These are phyloP conservation scores for Archips crataeganus DNA, from an alignment of 2,888 invertebrate species.

Conservation along the genomic window DNA sequence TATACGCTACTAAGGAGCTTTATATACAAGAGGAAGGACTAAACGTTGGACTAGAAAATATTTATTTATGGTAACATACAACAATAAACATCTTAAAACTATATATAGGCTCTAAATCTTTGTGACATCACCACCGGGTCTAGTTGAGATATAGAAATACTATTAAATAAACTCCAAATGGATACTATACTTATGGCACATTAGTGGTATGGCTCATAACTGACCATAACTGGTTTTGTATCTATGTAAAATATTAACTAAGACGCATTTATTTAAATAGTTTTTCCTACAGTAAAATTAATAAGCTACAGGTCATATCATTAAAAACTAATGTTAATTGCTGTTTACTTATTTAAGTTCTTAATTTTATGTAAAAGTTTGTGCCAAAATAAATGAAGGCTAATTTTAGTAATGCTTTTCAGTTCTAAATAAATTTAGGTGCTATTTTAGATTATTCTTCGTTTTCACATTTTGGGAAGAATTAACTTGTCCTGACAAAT, in stretches of 20 bases:
- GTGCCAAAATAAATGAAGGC: too few relatives aligned
- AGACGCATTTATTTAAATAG: conserved; percentile 19
- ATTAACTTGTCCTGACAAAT: background rate
- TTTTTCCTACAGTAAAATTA: conserved; percentile 1
- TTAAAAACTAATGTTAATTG: background rate
- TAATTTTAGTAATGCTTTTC: too few relatives aligned
- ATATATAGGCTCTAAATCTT: conserved; percentile 30
- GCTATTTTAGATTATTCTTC: background rate
- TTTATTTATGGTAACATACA: conserved; percentile 37
- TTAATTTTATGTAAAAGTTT: too few relatives aligned
- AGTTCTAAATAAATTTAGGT: background rate
- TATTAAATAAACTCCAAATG: conserved; percentile 10
- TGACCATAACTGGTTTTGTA: conserved; percentile 15
- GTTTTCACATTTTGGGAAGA: background rate
- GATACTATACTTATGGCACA: conserved; percentile 33
- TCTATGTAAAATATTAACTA: conserved; percentile 16
- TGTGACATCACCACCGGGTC: conserved; percentile 28
- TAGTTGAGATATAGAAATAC: conserved; percentile 16
- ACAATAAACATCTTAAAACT: conserved; percentile 36
- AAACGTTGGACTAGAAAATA: conserved; percentile 43
- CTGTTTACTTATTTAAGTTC: background rate
- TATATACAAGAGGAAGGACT: conserved; percentile 43
- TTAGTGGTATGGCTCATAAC: conserved; percentile 17
- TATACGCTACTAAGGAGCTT: conserved; percentile 38
- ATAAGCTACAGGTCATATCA: background rate